Percentiles rank a stretch among this genome's conserved stretches.
Conservation (phyloP, 2,113 vertebrate species). For the Anolis sagrei region DNA sequence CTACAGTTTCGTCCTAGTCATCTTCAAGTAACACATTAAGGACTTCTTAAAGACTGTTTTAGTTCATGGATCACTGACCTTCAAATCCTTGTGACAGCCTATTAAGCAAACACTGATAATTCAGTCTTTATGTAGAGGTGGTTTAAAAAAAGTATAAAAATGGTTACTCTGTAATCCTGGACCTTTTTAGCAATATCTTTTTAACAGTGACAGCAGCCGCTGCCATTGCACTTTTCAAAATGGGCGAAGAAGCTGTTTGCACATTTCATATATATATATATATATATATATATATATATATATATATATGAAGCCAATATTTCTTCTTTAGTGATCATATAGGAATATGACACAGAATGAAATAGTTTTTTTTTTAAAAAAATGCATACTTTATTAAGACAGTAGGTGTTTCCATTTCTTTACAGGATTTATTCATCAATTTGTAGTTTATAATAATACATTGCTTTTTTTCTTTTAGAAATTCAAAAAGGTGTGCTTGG, state of each 20-base stretch:
- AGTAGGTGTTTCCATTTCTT: background rate
- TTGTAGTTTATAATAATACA: background rate
- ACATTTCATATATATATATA: too few species aligned
- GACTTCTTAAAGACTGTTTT: constrained; percentile 42
- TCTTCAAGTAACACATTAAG: constrained; percentile 37
- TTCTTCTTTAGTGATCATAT: background rate
- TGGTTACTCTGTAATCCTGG: background rate
- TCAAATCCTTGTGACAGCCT: constrained; percentile 42
- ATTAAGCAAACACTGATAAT: constrained; percentile 41
- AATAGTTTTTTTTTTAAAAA: background rate
- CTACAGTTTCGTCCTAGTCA: constrained; percentile 38
- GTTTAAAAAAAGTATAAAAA: constrained; percentile 11
- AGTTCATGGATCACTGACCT: constrained; percentile 45
- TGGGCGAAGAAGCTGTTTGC: background rate
- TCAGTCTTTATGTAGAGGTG: constrained; percentile 11
- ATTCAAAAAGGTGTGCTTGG: background rate
- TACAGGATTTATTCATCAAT: background rate
- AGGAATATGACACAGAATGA: background rate
- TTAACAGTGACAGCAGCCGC: background rate
- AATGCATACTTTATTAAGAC: background rate
- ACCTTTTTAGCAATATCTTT: background rate
- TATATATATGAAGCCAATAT: fast-evolving
- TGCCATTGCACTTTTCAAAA: background rate
- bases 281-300: too few species aligned
- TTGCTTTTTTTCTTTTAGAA: background rate